Base-by-base conservation (phyloP, 2,888 invertebrate genomes). In the Lissocephala sabroskyi region DNA sequence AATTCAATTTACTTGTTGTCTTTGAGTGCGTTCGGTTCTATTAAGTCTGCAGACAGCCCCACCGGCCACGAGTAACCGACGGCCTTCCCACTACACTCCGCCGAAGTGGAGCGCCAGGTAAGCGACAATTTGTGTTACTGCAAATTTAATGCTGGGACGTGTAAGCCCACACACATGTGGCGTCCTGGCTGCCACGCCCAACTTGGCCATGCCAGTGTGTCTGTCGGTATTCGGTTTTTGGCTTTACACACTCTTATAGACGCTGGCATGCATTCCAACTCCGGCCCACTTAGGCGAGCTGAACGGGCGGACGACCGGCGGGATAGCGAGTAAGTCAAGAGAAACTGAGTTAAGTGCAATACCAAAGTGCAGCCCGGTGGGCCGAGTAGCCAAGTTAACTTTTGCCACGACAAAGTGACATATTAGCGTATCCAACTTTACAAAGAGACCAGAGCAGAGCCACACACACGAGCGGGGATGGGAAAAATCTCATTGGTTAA, bases 121-220 rank as follows among this genome's bases (percentile, higher is more conserved):
- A 68, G 74, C 77, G 77, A 73, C 77, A 70, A 76, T 70, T 70
- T 70, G 76, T 76, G 77, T 70, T 76, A 62, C 77, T 70, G 68
- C 73, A 76, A 70, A 76, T 70, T 70, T 70, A 70, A 70, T 70
- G 68, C 65, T 73, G 42, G 75, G 71, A 75, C 75, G 61, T 73
- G 66, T 65, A 23, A 23, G 23, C 23, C 23, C 23, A 23, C 23
- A 23, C 23, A 7, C 23, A 23, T 23, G 7, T 23, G 23, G 23
- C 23, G 23, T 23, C 7, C 23, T 23, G 23, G 16, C 28, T 42
- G 30, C 26, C 32, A n/a, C 1, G 10, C 19, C 17, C 6, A 3
- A 1, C 19, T 2, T 4, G n/a, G 19, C 37, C 17, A 29, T 3
- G 18, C 40, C 35, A 17, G n/a, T 19, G 14, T 33, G 30, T 35